Conservation (phyloP, 1,140 invertebrate species). For the Caenorhabditis briggsae region DNA sequence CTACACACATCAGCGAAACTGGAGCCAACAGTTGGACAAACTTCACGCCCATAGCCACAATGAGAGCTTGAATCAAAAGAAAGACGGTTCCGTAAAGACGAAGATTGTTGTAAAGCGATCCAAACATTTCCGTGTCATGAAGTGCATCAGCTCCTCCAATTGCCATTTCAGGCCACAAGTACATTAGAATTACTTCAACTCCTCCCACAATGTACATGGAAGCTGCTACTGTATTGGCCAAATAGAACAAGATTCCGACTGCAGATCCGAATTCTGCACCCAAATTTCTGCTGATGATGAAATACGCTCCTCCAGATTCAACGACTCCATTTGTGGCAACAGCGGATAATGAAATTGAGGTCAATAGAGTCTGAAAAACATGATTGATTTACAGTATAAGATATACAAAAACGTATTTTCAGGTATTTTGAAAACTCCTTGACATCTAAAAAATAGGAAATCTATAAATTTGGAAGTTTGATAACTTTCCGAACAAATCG, state of each 20-base stretch:
- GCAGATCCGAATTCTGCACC: constrained; percentile 98
- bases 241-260: constrained; percentile 97
- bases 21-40: constrained; percentile 77
- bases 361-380: constrained; percentile 88
- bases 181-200: constrained; percentile 92
- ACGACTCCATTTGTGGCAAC: constrained; percentile 99
- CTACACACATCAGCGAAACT: constrained; percentile 76
- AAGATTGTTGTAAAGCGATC: constrained; percentile 76
- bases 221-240: constrained; percentile 95
- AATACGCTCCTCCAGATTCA: constrained; percentile 90
- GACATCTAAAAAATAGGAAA: not conserved
- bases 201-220: constrained; percentile 97
- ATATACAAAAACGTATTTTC: too few relatives aligned
- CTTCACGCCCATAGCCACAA: constrained; percentile 77
- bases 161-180: constrained; percentile 79
- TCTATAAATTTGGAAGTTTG: too few relatives aligned
- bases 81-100: constrained; percentile 76
- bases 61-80: constrained; percentile 73
- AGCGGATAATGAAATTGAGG: constrained; percentile 97
- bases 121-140: constrained; percentile 76
- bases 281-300: constrained; percentile 95
- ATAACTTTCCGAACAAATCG: too few relatives aligned
- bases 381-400: too few relatives aligned
- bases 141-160: constrained; percentile 79
- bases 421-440: too few relatives aligned